These are phyloP conservation scores for Idris sp. DNA, from an alignment of 1,140 invertebrate species.

Conservation along the genomic window DNA sequence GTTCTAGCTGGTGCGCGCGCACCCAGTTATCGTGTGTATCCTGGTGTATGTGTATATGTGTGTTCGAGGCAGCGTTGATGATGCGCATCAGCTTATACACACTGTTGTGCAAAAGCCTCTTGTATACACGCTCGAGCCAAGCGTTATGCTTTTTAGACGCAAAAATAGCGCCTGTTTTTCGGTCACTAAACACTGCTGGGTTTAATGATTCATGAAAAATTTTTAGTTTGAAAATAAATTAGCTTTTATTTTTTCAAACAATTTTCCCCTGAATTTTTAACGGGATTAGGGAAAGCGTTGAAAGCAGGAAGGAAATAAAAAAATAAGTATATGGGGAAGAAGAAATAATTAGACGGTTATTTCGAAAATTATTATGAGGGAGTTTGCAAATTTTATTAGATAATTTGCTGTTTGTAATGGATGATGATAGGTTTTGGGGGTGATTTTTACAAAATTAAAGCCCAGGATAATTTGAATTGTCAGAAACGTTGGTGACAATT, in stretches of 20 bases:
- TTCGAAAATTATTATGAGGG: too few relatives aligned
- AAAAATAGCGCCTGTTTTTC: slow-evolving; percentile 61
- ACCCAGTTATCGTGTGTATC: slow-evolving; percentile 51
- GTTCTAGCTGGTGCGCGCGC: slow-evolving; percentile 56
- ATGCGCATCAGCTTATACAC: slow-evolving; percentile 51
- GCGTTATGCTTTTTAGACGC: slow-evolving; percentile 62
- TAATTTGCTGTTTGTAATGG: too few relatives aligned
- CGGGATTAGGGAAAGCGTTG: too few relatives aligned
- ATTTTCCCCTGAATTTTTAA: too few relatives aligned
- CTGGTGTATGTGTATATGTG: slow-evolving; percentile 41
- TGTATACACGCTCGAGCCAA: slow-evolving; percentile 20
- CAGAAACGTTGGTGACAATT: too few relatives aligned
- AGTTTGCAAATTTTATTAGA: too few relatives aligned
- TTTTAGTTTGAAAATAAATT: slow-evolving; percentile 31
- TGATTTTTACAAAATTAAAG: too few relatives aligned
- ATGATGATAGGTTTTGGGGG: too few relatives aligned
- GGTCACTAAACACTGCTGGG: slow-evolving; percentile 51
- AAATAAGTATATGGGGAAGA: too few relatives aligned
- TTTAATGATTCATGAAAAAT: slow-evolving; percentile 57
- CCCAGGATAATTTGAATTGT: too few relatives aligned
- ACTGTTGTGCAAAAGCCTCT: slow-evolving; percentile 47
- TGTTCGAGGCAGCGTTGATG: slow-evolving; percentile 48
- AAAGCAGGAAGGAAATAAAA: too few relatives aligned
- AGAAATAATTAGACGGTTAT: too few relatives aligned
- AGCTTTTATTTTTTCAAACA: slow-evolving; percentile 28